Base-by-base conservation (phyloP, 2,797 vertebrate species). In the Parauchenoglanis punctatus region DNA sequence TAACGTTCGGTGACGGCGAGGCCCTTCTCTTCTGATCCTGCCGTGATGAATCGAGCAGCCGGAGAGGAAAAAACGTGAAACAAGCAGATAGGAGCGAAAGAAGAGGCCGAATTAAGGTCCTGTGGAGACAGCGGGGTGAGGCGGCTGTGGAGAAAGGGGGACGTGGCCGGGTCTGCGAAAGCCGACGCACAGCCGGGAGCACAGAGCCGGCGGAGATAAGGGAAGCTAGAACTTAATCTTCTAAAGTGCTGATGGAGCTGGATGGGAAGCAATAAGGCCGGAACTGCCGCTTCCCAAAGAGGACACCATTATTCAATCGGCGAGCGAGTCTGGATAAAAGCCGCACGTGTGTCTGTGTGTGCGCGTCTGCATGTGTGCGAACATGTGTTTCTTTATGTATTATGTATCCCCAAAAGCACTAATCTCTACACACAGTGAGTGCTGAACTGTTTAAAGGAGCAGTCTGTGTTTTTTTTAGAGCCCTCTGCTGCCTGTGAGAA, bases 211-310 rank as follows among this genome's bases (percentile, higher is more conserved):
- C 59, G 12, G 91, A 56, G 87, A 93, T 93, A 92, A 92, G 89
- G 58, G 85, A 89, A 89, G 86, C 87, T 83, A 91, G 90, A 90
- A 90, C 90, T 92, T 93, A 92, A 93, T 92, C 91, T 92, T 85
- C 88, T 89, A 89, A 89, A 92, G 89, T 87, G 91, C 92, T 92
- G 92, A 92, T 92, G 89, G 90, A 88, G 90, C 90, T 78, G 88
- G 88, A 92, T 89, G 89, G 73, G 65, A 81, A 85, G 88, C 87
- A 90, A 85, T 89, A 73, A 58, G 49, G 63, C 90, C 86, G 31
- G 85, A 86, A 87, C 81, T 90, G 88, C 86, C 87, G 86, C 83
- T 88, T 91, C 85, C 61, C 87, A 77, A 91, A 86, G 87, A 87
- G 89, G 83, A 92, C 87, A 46, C 85, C 91, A 90, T 92, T 91